These are phyloP conservation scores for Epinotia ramella DNA, from an alignment of 2,888 invertebrate genomes.

Conservation along the genomic window DNA sequence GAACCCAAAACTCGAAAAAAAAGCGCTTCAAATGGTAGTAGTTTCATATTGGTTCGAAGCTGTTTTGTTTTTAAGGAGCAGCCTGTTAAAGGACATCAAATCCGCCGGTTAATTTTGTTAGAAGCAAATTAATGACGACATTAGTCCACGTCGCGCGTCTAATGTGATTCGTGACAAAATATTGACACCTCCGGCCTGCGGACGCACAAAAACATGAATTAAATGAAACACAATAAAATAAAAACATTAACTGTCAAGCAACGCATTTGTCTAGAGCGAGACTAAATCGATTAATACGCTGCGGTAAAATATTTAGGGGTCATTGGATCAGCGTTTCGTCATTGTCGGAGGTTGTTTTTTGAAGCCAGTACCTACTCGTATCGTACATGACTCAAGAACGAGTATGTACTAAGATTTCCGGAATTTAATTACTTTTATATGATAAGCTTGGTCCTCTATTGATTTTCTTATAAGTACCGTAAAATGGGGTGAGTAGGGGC, in stretches of 20 bases:
- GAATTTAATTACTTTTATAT: neutral
- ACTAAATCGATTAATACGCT: slow-evolving; percentile 76
- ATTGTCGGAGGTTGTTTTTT: slow-evolving; percentile 34
- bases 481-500: too few species aligned
- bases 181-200: slow-evolving; percentile 74
- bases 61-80: slow-evolving; percentile 26
- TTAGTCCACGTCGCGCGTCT: slow-evolving; percentile 75
- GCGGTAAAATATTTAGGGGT: slow-evolving; percentile 63
- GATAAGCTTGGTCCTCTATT: neutral
- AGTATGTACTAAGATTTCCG: neutral
- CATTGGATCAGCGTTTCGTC: slow-evolving; percentile 48
- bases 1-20: neutral
- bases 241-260: slow-evolving; percentile 71
- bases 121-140: slow-evolving; percentile 79
- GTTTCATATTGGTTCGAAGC: neutral
- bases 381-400: slow-evolving; percentile 7
- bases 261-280: slow-evolving; percentile 76
- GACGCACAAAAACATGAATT: slow-evolving; percentile 71
- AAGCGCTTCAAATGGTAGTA: neutral
- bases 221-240: slow-evolving; percentile 69
- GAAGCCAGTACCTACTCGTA: neutral
- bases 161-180: slow-evolving; percentile 83
- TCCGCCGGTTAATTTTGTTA: slow-evolving; percentile 76
- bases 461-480: too few species aligned
- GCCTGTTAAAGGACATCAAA: slow-evolving; percentile 74